Evolutionary conservation across 2,113 vertebrate genomes (phyloP).

Genomic region (Phyllopteryx taeniolatus): DNA sequence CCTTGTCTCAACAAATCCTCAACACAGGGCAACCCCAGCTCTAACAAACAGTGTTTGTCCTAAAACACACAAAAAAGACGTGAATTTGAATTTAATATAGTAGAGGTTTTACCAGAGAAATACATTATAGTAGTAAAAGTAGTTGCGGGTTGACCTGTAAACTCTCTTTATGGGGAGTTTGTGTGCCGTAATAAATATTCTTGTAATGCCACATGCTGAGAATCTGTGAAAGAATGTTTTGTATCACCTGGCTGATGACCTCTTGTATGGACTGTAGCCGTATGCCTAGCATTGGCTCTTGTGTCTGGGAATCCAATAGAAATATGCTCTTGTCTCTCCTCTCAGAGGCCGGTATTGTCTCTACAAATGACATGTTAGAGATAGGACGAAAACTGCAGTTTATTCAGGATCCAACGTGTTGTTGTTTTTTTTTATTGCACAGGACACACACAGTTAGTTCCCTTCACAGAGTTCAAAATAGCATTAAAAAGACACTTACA

Average conservation of each 20-base stretch:
- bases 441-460: background rate
- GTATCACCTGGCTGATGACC: conserved; percentile 68
- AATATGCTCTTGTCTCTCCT: conserved; percentile 62
- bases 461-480: background rate
- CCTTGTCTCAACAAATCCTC: conserved; percentile 69
- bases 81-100: background rate
- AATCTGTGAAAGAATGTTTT: background rate
- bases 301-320: conserved; percentile 54
- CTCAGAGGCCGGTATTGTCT: conserved; percentile 60
- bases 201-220: background rate
- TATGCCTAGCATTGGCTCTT: conserved; percentile 61
- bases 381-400: background rate
- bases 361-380: conserved; percentile 41
- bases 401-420: background rate
- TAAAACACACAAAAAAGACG: conserved; percentile 33
- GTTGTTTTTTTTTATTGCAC: background rate
- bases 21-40: conserved; percentile 66
- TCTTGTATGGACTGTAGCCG: conserved; percentile 73
- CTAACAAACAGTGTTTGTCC: conserved; percentile 75
- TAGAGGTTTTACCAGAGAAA: background rate
- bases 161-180: no score
- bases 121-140: background rate
- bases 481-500: background rate
- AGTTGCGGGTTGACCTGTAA: background rate
- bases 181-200: background rate